These are phyloP conservation scores for Lota lota DNA, from an alignment of 2,113 vertebrate genomes.

Conservation along the genomic window DNA sequence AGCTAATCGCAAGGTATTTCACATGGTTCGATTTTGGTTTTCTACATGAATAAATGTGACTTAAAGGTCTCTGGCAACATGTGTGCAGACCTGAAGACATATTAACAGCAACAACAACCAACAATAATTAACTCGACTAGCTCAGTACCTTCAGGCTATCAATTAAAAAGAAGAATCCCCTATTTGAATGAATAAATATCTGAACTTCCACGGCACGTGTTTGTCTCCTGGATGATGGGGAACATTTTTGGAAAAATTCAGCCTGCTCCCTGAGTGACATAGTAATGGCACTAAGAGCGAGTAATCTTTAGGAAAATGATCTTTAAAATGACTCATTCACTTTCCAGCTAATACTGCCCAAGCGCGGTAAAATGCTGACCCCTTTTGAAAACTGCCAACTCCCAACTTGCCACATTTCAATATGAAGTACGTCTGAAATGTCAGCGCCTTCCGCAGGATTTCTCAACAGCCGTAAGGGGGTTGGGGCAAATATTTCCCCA, in stretches of 20 bases:
- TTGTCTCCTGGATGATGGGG: no score
- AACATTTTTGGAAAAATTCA: no score
- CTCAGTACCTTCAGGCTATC: background rate
- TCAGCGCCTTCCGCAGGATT: constrained; percentile 25
- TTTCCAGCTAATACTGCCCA: constrained; percentile 25
- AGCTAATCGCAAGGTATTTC: no score
- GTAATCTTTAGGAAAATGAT: no score
- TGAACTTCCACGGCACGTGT: no score
- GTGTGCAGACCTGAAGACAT: constrained; percentile 26
- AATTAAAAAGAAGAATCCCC: no score
- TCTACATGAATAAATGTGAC: constrained; percentile 14
- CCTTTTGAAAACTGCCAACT: constrained; percentile 26
- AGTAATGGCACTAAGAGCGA: no score
- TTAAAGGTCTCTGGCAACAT: constrained; percentile 13
- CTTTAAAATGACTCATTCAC: constrained; percentile 18
- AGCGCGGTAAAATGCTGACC: constrained; percentile 15
- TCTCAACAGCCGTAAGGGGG: background rate
- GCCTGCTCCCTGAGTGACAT: no score
- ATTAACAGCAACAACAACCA: constrained; percentile 23
- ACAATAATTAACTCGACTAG: constrained; percentile 34
- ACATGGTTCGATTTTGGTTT: constrained; percentile 9
- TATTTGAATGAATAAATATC: no score
- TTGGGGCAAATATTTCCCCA: background rate
- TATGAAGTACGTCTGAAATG: constrained; percentile 30
- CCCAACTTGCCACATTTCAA: constrained; percentile 32